Conservation (phyloP, 2,113 vertebrate species). For the Corydoras maculifer region DNA sequence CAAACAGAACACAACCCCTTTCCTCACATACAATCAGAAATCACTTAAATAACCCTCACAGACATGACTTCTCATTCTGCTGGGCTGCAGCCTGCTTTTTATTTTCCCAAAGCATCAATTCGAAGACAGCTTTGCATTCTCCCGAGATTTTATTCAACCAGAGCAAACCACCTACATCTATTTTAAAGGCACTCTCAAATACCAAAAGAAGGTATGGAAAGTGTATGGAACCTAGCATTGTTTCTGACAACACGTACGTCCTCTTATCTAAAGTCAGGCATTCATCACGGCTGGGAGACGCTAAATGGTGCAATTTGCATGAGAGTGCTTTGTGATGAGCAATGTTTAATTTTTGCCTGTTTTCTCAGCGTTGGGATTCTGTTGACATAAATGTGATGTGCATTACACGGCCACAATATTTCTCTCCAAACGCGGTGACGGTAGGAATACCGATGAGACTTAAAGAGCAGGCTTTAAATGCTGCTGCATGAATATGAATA, state of each 20-base stretch:
- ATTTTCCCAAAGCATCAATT: too few species aligned
- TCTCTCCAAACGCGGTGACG: slow-evolving; percentile 24
- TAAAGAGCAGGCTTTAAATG: background rate
- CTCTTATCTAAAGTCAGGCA: slow-evolving; percentile 52
- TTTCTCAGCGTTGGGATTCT: slow-evolving; percentile 60
- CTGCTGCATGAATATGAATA: slow-evolving; percentile 1
- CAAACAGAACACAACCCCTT: background rate
- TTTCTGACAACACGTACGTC: slow-evolving; percentile 55
- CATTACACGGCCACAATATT: slow-evolving; percentile 22
- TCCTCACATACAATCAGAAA: background rate
- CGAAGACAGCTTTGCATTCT: background rate
- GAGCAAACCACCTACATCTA: slow-evolving; percentile 14
- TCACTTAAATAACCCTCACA: too few species aligned
- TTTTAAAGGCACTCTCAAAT: slow-evolving; percentile 42
- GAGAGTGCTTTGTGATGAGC: slow-evolving; percentile 47
- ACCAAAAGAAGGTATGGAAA: slow-evolving; percentile 49
- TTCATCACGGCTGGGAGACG: slow-evolving; percentile 56
- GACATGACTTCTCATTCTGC: too few species aligned
- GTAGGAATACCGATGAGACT: slow-evolving; percentile 8
- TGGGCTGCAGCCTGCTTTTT: too few species aligned
- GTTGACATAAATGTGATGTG: slow-evolving; percentile 47
- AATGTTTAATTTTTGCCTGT: slow-evolving; percentile 39
- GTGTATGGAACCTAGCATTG: slow-evolving; percentile 53
- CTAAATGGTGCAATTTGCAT: slow-evolving; percentile 58
- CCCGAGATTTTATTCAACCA: background rate